A percentile compares a stretch with the other conserved stretches of the same genome.
Conservation (phyloP, 1,140 invertebrate species). For the Pogonognathellus flavescens region DNA sequence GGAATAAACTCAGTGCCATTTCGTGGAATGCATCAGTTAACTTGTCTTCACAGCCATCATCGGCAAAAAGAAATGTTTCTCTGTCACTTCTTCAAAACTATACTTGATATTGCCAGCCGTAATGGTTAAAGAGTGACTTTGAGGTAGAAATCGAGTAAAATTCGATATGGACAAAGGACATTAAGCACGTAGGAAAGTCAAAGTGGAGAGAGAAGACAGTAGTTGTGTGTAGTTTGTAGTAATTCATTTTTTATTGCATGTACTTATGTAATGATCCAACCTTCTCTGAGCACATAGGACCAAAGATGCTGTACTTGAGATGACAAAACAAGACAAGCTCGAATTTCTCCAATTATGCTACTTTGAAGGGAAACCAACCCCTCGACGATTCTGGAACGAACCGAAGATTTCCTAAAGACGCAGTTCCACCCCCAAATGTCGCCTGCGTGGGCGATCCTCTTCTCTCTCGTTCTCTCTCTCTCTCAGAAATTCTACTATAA, state of each 20-base stretch:
- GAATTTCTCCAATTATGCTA: slow-evolving; percentile 49
- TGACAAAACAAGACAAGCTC: slow-evolving; percentile 42
- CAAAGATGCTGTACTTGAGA: slow-evolving; percentile 30
- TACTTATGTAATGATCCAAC: too few relatives aligned
- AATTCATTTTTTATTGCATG: too few relatives aligned
- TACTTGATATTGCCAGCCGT: not conserved
- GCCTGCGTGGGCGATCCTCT: slow-evolving; percentile 48
- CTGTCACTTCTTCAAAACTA: not conserved
- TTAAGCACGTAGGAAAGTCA: too few relatives aligned
- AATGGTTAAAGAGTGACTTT: too few relatives aligned
- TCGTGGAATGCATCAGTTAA: not conserved
- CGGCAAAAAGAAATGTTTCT: not conserved
- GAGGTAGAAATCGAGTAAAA: too few relatives aligned
- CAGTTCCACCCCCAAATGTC: slow-evolving; percentile 51
- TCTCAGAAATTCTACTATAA: not conserved
- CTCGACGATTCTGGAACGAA: slow-evolving; percentile 37
- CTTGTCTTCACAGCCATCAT: too few relatives aligned
- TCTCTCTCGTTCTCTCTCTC: slow-evolving; percentile 16
- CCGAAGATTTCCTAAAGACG: slow-evolving; percentile 51
- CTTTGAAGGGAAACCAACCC: slow-evolving; percentile 14
- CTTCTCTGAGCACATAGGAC: too few relatives aligned
- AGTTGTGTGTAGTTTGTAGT: too few relatives aligned
- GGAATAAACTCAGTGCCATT: not conserved
- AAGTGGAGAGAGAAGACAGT: too few relatives aligned
- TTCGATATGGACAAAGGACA: too few relatives aligned